These are phyloP conservation scores for Mylabris sibirica DNA, from an alignment of 2,888 invertebrate genomes.

Conservation along the genomic window DNA sequence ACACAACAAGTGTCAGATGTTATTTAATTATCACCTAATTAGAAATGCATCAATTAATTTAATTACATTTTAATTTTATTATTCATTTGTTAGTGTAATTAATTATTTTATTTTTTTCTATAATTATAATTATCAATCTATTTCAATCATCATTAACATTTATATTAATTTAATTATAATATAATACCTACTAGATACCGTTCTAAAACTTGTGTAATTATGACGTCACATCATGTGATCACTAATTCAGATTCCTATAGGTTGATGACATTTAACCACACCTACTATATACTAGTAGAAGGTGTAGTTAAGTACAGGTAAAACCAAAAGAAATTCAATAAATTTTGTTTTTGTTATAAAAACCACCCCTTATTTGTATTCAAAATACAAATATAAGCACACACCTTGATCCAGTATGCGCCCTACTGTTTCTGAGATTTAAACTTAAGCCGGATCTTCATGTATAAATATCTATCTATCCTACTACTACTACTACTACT, in stretches of 20 bases:
- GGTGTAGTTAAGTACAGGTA: neutral
- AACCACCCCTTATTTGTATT: neutral
- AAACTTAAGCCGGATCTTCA: conserved; percentile 32
- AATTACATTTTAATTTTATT: conserved; percentile 8
- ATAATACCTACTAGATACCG: neutral
- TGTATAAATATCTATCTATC: conserved; percentile 22
- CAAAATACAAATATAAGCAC: neutral
- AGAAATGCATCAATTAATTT: neutral
- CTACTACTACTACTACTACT: no score
- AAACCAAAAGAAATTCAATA: neutral
- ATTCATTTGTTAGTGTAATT: neutral
- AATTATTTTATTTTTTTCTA: neutral
- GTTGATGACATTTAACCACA: neutral
- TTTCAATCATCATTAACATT: neutral
- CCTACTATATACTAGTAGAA: neutral
- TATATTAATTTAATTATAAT: neutral
- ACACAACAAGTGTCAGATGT: neutral
- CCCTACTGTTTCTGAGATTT: conserved; percentile 30
- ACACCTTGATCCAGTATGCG: conserved; percentile 30
- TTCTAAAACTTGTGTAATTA: neutral
- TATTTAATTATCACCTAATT: neutral
- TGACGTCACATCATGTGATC: neutral
- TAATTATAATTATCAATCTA: neutral
- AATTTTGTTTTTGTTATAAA: neutral
- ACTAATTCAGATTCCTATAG: neutral